Conservation (phyloP, 2,888 invertebrate species). For the Esperia sulphurella region DNA sequence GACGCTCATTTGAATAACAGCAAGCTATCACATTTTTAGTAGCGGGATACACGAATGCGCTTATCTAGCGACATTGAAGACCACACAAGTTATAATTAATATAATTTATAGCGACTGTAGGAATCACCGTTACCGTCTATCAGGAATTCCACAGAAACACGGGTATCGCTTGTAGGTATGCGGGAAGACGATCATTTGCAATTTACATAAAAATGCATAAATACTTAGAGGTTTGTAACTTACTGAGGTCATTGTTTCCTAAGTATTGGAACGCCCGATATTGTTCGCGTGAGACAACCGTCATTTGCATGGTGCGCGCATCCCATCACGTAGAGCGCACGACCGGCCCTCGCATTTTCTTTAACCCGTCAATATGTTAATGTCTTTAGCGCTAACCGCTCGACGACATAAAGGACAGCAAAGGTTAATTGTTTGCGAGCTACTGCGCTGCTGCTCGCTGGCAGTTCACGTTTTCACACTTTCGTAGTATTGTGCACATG, state of each 20-base stretch:
- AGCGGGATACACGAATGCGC: constrained; percentile 36
- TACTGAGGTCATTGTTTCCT: constrained; percentile 8
- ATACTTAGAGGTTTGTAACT: background rate
- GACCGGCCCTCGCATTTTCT: constrained; percentile 50
- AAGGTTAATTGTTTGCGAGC: constrained; percentile 31
- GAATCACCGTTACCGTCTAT: constrained; percentile 4
- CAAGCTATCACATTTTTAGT: constrained; percentile 54
- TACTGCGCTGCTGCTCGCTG: background rate
- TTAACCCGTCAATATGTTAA: constrained; percentile 58
- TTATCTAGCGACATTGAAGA: constrained; percentile 37
- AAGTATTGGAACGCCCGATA: constrained; percentile 19
- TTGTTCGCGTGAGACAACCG: constrained; percentile 27
- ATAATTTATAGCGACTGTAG: constrained; percentile 5
- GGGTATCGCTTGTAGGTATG: too few relatives aligned
- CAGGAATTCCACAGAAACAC: constrained; percentile 1
- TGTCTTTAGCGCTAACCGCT: constrained; percentile 42
- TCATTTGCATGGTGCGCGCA: constrained; percentile 56
- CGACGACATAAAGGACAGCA: constrained; percentile 13
- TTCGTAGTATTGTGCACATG: too few relatives aligned
- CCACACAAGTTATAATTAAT: constrained; percentile 38
- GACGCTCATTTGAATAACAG: constrained; percentile 59
- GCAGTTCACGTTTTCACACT: too few relatives aligned
- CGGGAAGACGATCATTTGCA: background rate
- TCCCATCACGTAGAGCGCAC: constrained; percentile 37
- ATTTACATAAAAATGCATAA: constrained; percentile 2